Conservation (phyloP, 1,140 invertebrate genomes). For the Meloidogyne hapla region DNA sequence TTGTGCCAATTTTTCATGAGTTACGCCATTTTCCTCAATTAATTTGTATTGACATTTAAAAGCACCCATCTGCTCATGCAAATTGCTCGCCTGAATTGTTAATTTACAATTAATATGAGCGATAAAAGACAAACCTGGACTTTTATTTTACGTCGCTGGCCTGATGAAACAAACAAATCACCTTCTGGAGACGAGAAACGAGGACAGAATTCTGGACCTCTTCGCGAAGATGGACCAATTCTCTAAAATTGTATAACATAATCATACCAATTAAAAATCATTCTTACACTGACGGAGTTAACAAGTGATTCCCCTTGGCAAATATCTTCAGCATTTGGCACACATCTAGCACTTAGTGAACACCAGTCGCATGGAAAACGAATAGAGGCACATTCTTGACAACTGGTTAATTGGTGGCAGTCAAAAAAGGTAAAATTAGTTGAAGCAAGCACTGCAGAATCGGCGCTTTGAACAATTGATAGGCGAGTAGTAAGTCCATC, state of each 20-base stretch:
- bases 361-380: constrained; percentile 66
- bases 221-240: constrained; percentile 55
- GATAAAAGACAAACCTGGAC: neutral
- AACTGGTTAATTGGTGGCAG: constrained; percentile 56
- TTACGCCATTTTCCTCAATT: constrained; percentile 38
- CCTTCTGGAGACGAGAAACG: constrained; percentile 35
- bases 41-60: constrained; percentile 61
- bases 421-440: constrained; percentile 64
- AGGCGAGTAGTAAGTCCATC: constrained; percentile 37
- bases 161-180: constrained; percentile 40
- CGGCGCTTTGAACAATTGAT: constrained; percentile 39
- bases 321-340: constrained; percentile 60
- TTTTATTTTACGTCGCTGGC: constrained; percentile 24
- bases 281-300: constrained; percentile 43
- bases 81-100: constrained; percentile 40
- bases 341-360: constrained; percentile 52
- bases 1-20: constrained; percentile 54
- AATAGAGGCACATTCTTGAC: constrained; percentile 65
- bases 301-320: constrained; percentile 58
- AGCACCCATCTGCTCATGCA: constrained; percentile 57
- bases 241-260: too few species aligned
- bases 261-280: neutral
- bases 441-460: constrained; percentile 51
- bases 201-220: constrained; percentile 48
- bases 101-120: neutral